Base-by-base conservation (phyloP, 2,797 vertebrate genomes). In the Mallotus villosus region DNA sequence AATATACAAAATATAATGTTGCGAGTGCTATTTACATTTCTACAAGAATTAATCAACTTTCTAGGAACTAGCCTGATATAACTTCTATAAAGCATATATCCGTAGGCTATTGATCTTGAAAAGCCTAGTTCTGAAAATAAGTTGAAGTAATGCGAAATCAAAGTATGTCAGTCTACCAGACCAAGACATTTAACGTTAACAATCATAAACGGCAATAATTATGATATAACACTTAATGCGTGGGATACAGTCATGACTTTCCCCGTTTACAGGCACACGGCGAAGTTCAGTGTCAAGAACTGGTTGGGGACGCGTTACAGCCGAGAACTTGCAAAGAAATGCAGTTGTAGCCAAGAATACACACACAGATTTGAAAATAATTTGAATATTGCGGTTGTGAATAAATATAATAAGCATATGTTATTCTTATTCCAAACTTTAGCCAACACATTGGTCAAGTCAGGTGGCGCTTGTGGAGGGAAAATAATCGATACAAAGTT, bases 201-300 rank as follows among this genome's bases (percentile, higher is more conserved):
- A 17, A 53, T 53, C n/a, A 7, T 6, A 4, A 67, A 29, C 16
- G 25, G 2, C 9, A 34, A 9, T 19, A 53, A 51, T 46, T 24
- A 53, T n/a, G 32, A 24, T 12, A 53, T 66, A 70, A n/a, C 14
- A 19, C 72, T 67, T 59, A 76, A 67, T 11, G 62, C 37, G 14
- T 27, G 2, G 4, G n/a, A 29, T 70, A 37, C 22, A 16, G 46
- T 61, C 55, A 19, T 63, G 61, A 51, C 53, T 72, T 67, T 62
- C 71, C 22, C 12, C 12, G 32, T 73, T 60, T 67, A 75, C 67
- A 68, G 73, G 49, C 57, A 70, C 25, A 63, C 21, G 60, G 55
- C 37, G 66, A 72, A 73, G 70, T 73, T 63, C 46, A 41, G 25
- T 25, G 46, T 29, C 60, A 49, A 19, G 53, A 17, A 14, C 24